Base-by-base conservation (phyloP, 2,113 vertebrate species). In the Chinchilla lanigera region DNA sequence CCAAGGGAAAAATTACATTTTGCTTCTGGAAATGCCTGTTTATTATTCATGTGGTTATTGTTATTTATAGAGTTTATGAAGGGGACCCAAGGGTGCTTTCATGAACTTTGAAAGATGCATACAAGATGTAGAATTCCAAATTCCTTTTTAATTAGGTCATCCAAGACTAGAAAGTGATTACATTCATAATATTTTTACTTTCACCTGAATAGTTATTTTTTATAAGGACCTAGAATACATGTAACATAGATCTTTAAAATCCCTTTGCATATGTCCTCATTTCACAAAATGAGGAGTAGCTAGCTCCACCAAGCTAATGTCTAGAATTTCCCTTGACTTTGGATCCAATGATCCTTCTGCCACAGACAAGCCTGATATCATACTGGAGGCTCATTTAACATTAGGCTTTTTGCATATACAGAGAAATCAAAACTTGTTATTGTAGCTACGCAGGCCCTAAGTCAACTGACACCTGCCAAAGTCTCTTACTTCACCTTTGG, bases 101-200 rank as follows among this genome's bases (percentile, higher is more conserved):
- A 30, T 73, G 54, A 65, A 73, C 54, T 60, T 30, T 75, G n/a
- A 54, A 73, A 96, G 50, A 95, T 86, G 30, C 17, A 35, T 81
- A 33, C 33, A 97, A 75, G 35, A 93, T 54, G 60, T 20, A 71
- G 88, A 78, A 93, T 63, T 91, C 44, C 20, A 56, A 47, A 81
- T 93, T 94, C 17, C 47, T 85, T 94, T 96, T 38, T 97, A 95
- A 97, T 86, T 97, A 96, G 86, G 86, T 86, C 93, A 97, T 35
- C 56, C 60, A 83, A n/a, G 56, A 30, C 35, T 75, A 75, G 89
- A 85, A 97, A 95, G 33, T 93, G 52, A 84, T 91, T 93, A 50
- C 35, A 73, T 89, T 80, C 52, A 50, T 94, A 71, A 86, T 85
- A 61, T 78, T 95, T 91, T 94, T 91, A 63, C 24, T 77, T 94